Evolutionary conservation across 2,113 vertebrate genomes (phyloP).

Genomic region (Patagioenas fasciata): DNA sequence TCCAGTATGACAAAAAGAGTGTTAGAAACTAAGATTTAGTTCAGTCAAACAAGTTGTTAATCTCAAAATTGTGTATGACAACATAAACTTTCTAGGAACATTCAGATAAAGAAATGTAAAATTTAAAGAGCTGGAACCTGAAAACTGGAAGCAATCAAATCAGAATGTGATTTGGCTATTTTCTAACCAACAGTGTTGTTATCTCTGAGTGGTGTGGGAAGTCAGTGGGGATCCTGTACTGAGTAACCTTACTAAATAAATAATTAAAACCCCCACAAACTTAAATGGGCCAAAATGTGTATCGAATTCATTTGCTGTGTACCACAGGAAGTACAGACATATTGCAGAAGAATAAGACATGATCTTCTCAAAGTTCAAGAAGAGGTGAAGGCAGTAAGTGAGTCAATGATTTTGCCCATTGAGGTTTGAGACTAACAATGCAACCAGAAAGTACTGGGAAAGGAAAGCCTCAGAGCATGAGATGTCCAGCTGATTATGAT

Average conservation of each 20-base stretch:
- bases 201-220: not conserved
- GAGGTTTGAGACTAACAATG: not conserved
- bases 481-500: not conserved
- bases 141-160: not conserved
- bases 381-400: not conserved
- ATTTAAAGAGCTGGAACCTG: not conserved
- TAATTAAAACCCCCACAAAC: not conserved
- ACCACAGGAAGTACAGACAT: not conserved
- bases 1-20: not conserved
- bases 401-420: not conserved
- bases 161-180: not conserved
- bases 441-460: not conserved
- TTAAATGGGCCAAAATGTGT: not conserved
- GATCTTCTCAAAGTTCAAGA: not conserved
- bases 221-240: rapidly evolving
- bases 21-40: not conserved
- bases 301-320: not conserved
- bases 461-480: not conserved
- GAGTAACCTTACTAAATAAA: not conserved
- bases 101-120: not conserved
- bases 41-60: not conserved
- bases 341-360: not conserved
- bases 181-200: not conserved
- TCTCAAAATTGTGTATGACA: not conserved
- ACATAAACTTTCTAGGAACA: not conserved